phyloP scores from a whole-genome alignment of 2,113 vertebrate species.

The Psettodes erumei region DNA sequence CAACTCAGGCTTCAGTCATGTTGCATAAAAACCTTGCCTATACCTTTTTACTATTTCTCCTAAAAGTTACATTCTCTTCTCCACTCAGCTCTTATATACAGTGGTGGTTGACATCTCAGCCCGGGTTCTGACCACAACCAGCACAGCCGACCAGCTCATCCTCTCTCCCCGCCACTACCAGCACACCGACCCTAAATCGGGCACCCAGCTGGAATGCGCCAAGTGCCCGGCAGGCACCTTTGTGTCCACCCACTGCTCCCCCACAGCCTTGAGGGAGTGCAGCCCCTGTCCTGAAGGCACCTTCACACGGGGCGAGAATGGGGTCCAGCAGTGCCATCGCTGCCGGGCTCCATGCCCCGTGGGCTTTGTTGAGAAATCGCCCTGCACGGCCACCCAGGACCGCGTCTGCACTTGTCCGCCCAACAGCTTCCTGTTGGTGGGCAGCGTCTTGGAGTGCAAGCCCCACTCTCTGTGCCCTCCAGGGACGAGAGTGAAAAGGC shows the following conservation, averaged over 20 bases:
- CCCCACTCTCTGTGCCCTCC: slow-evolving; percentile 87
- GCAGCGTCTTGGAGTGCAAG: slow-evolving; percentile 75
- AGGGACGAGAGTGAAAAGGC: slow-evolving; percentile 90
- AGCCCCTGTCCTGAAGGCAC: slow-evolving; percentile 87
- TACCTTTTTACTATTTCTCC: not conserved
- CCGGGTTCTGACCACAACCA: slow-evolving; percentile 80
- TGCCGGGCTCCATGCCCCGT: slow-evolving; percentile 86
- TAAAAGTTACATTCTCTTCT: slow-evolving; percentile 43
- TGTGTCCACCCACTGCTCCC: slow-evolving; percentile 91
- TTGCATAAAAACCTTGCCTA: not conserved
- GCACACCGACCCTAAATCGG: slow-evolving; percentile 86
- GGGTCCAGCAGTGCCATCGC: slow-evolving; percentile 90
- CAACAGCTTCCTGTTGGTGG: slow-evolving; percentile 83
- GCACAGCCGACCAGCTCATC: slow-evolving; percentile 78
- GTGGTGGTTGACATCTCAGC: slow-evolving; percentile 79
- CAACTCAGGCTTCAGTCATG: not conserved
- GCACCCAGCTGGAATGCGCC: slow-evolving; percentile 89
- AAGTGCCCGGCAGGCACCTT: slow-evolving; percentile 96
- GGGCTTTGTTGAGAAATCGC: slow-evolving; percentile 86
- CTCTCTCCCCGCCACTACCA: slow-evolving; percentile 87
- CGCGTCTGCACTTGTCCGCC: slow-evolving; percentile 90
- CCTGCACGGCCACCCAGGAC: slow-evolving; percentile 89
- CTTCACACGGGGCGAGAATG: slow-evolving; percentile 93
- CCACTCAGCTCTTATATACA: slow-evolving; percentile 87
- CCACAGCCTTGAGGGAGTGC: slow-evolving; percentile 89